Evolutionary conservation across 2,888 invertebrate genomes (phyloP).

Genomic region (Trisateles emortualis): DNA sequence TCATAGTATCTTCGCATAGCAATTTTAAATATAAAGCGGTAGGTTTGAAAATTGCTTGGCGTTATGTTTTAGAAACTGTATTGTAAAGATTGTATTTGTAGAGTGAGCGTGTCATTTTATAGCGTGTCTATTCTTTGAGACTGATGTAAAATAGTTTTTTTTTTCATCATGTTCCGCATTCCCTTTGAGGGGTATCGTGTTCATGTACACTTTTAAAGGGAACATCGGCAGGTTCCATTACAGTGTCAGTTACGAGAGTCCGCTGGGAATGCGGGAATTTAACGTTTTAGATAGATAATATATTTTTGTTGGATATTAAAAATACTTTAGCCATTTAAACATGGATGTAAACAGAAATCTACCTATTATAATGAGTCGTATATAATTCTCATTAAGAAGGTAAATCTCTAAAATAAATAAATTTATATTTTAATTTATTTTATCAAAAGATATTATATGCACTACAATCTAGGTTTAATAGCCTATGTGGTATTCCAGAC

Average conservation of each 20-base stretch:
- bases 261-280: constrained; percentile 34
- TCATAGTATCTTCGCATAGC: background rate
- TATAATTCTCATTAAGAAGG: too few species aligned
- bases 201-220: constrained; percentile 36
- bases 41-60: constrained; percentile 14
- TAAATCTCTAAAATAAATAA: too few species aligned
- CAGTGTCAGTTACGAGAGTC: constrained; percentile 45
- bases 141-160: constrained; percentile 46
- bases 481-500: too few species aligned
- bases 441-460: too few species aligned
- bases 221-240: constrained; percentile 42
- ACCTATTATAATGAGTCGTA: too few species aligned
- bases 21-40: background rate
- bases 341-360: too few species aligned
- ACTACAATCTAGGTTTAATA: too few species aligned
- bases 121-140: constrained; percentile 36
- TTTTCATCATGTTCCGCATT: constrained; percentile 31
- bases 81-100: constrained; percentile 16
- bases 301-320: background rate
- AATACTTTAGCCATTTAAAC: background rate
- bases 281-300: constrained; percentile 11
- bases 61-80: background rate
- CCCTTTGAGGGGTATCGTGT: constrained; percentile 53
- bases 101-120: constrained; percentile 31
- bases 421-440: too few species aligned